These are phyloP conservation scores for Ascidia mentula DNA, from an alignment of 23 tunicate species.

Conservation along the genomic window DNA sequence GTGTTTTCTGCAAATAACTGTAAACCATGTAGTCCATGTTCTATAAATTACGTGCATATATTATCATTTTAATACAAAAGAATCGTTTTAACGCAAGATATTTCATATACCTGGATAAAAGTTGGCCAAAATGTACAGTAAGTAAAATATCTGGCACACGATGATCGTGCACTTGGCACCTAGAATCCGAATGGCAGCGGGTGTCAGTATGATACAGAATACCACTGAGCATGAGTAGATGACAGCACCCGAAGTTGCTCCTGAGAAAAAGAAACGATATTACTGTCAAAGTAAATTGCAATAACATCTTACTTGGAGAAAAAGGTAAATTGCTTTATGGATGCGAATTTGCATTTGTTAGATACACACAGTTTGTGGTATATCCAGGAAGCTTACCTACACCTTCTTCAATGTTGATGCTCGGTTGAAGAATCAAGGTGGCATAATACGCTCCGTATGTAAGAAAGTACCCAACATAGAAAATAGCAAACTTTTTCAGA, in stretches of 20 bases:
- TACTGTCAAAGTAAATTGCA: not conserved
- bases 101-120: constrained; percentile 52
- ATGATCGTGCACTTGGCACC: constrained; percentile 15
- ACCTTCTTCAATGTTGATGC: constrained; percentile 41
- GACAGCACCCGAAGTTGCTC: constrained; percentile 31
- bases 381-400: constrained; percentile 19
- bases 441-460: constrained; percentile 15
- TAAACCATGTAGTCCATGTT: too few species aligned
- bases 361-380: not conserved
- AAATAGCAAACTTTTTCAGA: not conserved
- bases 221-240: constrained; percentile 28
- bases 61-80: too few species aligned
- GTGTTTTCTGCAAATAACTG: too few species aligned
- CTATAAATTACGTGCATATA: too few species aligned
- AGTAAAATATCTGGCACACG: constrained; percentile 19
- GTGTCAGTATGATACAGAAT: constrained; percentile 21
- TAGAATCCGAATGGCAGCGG: constrained; percentile 14
- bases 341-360: not conserved
- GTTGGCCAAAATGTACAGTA: constrained; percentile 26
- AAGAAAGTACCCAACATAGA: constrained; percentile 20
- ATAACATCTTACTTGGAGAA: not conserved
- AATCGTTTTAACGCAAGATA: too few species aligned
- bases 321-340: not conserved
- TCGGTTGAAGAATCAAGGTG: constrained; percentile 10
- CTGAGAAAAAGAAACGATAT: not conserved